phyloP scores from a whole-genome alignment of 2,888 invertebrate species.

The Clistopyga incitator region DNA sequence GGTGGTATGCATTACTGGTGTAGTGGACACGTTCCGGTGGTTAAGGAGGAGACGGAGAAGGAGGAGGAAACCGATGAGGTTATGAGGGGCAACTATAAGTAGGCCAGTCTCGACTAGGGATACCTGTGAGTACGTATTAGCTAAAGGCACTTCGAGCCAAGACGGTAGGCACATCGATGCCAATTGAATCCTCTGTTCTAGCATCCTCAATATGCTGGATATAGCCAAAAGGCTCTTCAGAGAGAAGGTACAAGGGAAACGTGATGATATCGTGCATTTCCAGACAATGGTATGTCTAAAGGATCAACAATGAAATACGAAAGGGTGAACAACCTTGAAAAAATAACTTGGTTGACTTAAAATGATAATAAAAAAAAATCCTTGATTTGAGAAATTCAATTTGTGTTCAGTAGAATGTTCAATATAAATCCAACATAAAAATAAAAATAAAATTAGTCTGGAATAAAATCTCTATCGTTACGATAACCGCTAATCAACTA shows the following conservation, averaged over 20 bases:
- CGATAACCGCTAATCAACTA: background rate
- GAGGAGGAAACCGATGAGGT: constrained; percentile 5
- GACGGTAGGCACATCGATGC: constrained; percentile 28
- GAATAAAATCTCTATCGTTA: too few relatives aligned
- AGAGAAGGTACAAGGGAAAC: background rate
- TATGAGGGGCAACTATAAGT: constrained; percentile 38
- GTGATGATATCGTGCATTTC: background rate
- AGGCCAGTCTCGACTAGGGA: constrained; percentile 35
- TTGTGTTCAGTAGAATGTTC: too few relatives aligned
- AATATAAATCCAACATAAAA: too few relatives aligned
- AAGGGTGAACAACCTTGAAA: too few relatives aligned
- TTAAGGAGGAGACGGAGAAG: constrained; percentile 16
- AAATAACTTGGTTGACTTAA: too few relatives aligned
- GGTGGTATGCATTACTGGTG: constrained; percentile 41
- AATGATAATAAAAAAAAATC: too few relatives aligned
- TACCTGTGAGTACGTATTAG: constrained; percentile 43
- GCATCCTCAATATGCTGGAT: constrained; percentile 10
- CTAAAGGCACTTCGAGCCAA: constrained; percentile 46
- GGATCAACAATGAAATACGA: too few relatives aligned
- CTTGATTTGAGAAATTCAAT: too few relatives aligned
- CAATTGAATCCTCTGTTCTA: constrained; percentile 21
- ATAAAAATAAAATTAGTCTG: too few relatives aligned
- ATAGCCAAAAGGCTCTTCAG: constrained; percentile 9
- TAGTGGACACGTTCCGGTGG: constrained; percentile 49
- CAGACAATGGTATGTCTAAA: too few relatives aligned